phyloP scores from a whole-genome alignment of 2,113 vertebrate genomes.

The Aegotheles bennettii region DNA sequence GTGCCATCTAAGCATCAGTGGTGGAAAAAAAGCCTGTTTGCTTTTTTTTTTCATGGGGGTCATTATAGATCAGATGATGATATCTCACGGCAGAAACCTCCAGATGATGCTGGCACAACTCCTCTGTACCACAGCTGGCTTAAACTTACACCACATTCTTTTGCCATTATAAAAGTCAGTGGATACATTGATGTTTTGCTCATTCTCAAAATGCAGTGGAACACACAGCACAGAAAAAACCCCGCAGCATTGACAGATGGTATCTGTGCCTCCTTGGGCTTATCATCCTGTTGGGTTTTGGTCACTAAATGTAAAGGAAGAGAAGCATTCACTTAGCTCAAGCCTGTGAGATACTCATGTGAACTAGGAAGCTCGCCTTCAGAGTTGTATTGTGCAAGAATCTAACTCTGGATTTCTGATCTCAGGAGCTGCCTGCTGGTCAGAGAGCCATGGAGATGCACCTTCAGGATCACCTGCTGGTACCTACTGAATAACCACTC shows the following conservation, averaged over 20 bases:
- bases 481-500: not conserved
- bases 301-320: not conserved
- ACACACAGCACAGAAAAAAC: not conserved
- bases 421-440: not conserved
- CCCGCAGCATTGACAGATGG: accelerated
- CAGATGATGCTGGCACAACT: not conserved
- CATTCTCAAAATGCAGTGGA: not conserved
- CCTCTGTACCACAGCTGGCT: not conserved
- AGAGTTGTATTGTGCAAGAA: not conserved
- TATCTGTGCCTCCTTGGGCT: not conserved
- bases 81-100: not conserved
- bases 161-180: not conserved
- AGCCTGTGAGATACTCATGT: not conserved
- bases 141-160: not conserved
- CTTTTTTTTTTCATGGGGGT: not conserved
- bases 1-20: not conserved
- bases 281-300: not conserved
- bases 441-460: not conserved
- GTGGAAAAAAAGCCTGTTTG: accelerated
- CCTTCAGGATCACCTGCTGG: not conserved
- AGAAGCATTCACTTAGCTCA: not conserved
- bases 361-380: not conserved
- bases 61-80: not conserved
- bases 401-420: not conserved
- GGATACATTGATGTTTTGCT: not conserved